Evolutionary conservation across 2,888 invertebrate species (phyloP).

Genomic region (Odontomyia ornata): DNA sequence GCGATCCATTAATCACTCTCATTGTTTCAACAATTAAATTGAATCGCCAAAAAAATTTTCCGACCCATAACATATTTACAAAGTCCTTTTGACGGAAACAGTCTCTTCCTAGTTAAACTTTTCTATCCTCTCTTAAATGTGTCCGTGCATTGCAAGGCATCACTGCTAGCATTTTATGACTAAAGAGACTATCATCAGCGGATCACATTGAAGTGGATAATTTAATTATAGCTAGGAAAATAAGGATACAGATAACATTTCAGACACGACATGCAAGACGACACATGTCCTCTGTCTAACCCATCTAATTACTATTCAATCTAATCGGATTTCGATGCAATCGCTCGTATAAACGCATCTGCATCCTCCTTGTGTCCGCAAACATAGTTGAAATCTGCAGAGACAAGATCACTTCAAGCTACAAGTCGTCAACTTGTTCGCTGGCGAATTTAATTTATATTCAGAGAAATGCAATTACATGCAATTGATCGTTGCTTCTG

Average conservation of each 20-base stretch:
- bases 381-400: not conserved
- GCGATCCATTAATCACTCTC: no score
- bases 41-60: no score
- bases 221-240: conserved; percentile 1
- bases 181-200: conserved; percentile 7
- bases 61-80: no score
- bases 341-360: not conserved
- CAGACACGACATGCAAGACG: conserved; percentile 28
- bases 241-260: not conserved
- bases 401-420: not conserved
- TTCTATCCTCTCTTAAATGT: no score
- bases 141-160: no score
- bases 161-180: no score
- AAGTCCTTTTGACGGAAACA: no score
- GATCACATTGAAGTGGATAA: not conserved
- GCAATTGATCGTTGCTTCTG: conserved; percentile 22
- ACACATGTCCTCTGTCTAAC: conserved; percentile 9
- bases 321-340: conserved; percentile 39
- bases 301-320: conserved; percentile 30
- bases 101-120: no score
- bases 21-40: no score
- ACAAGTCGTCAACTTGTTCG: conserved; percentile 9
- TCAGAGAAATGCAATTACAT: conserved; percentile 29
- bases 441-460: conserved; percentile 22
- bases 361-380: not conserved